Percentiles rank a stretch among this genome's conserved stretches.
Evolutionary conservation across 2,797 vertebrate species (phyloP).

Genomic region (Melanotaenia trifasciata): DNA sequence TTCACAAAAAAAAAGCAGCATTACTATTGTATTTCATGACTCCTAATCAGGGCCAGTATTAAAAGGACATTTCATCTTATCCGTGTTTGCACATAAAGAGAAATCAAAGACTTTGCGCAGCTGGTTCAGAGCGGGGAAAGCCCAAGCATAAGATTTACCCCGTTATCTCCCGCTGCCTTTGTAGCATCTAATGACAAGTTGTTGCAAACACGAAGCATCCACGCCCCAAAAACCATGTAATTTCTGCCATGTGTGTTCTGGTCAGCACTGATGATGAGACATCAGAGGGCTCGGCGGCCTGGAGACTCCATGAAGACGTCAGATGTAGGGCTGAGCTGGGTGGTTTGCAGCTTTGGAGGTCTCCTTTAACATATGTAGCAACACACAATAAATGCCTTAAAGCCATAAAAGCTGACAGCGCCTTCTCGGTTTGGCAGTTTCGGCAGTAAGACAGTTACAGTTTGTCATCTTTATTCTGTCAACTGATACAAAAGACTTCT

Average conservation of each 20-base stretch:
- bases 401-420: constrained; percentile 58
- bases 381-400: constrained; percentile 56
- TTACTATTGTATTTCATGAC: constrained; percentile 25
- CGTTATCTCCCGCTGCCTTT: constrained; percentile 47
- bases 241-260: constrained; percentile 75
- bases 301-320: constrained; percentile 54
- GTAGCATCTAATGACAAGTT: constrained; percentile 71
- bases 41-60: constrained; percentile 45
- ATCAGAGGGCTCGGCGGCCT: constrained; percentile 55
- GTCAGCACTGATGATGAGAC: constrained; percentile 40
- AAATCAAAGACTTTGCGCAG: constrained; percentile 31
- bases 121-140: constrained; percentile 32
- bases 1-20: constrained; percentile 20
- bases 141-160: constrained; percentile 34
- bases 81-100: constrained; percentile 14
- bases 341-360: constrained; percentile 69
- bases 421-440: constrained; percentile 39
- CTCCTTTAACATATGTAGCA: constrained; percentile 63
- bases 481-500: constrained; percentile 21
- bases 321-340: constrained; percentile 39
- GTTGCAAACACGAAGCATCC: constrained; percentile 62
- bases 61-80: constrained; percentile 2
- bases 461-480: constrained; percentile 6
- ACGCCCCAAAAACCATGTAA: constrained; percentile 75
- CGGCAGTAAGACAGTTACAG: constrained; percentile 9